These are phyloP conservation scores for Cerastis rubricosa DNA, from an alignment of 2,888 invertebrate genomes.

Conservation along the genomic window DNA sequence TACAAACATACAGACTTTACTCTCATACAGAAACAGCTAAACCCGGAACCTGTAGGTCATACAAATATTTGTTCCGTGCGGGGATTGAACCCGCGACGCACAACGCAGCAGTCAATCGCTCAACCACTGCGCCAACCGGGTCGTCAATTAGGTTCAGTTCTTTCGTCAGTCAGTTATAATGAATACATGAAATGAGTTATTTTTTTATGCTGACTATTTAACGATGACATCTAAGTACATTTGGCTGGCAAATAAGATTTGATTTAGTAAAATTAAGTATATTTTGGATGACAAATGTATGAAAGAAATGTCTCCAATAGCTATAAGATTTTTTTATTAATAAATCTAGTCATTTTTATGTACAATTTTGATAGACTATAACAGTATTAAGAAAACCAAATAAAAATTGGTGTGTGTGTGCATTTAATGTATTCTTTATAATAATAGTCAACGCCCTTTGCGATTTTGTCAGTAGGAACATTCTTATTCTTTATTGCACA, in stretches of 20 bases:
- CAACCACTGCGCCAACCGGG: too few relatives aligned
- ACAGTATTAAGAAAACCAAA: neutral
- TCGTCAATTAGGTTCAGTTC: too few relatives aligned
- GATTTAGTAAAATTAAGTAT: neutral
- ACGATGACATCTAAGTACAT: slow-evolving; percentile 2
- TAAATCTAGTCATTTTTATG: neutral
- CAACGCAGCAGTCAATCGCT: too few relatives aligned
- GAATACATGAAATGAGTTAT: neutral
- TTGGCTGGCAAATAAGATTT: neutral
- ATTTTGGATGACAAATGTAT: neutral
- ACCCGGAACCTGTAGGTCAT: too few relatives aligned
- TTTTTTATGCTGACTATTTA: neutral
- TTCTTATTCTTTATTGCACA: too few relatives aligned
- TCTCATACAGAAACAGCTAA: too few relatives aligned
- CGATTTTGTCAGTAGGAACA: neutral
- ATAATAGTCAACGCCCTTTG: neutral
- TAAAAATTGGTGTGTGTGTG: neutral
- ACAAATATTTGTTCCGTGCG: too few relatives aligned
- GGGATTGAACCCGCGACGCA: too few relatives aligned
- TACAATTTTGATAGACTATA: neutral
- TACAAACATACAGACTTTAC: too few relatives aligned
- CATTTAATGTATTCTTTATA: neutral
- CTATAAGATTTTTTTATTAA: neutral
- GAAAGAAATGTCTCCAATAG: neutral
- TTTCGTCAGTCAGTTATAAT: too few relatives aligned